These are phyloP conservation scores for Oasisia sp. DNA, from an alignment of 2,888 invertebrate species.

Conservation along the genomic window DNA sequence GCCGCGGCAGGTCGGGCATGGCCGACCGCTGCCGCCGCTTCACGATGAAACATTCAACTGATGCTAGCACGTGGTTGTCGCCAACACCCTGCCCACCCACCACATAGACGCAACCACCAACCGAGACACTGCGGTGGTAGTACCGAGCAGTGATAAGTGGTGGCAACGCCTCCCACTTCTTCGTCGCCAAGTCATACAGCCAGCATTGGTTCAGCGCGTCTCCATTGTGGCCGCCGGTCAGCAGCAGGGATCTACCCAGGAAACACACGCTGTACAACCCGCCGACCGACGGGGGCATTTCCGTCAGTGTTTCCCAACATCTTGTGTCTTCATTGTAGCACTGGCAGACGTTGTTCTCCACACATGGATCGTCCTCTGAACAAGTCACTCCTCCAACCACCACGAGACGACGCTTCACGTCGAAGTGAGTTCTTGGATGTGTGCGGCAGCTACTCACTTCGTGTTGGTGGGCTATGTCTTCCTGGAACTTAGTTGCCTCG, in stretches of 20 bases:
- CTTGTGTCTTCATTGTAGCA: slow-evolving; percentile 32
- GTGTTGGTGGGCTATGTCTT: slow-evolving; percentile 33
- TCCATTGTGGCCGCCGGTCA: too few species aligned
- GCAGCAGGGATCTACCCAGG: too few species aligned
- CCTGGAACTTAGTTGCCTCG: slow-evolving; percentile 35
- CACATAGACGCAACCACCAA: slow-evolving; percentile 32
- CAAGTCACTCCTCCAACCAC: slow-evolving; percentile 37
- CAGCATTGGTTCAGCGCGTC: too few species aligned
- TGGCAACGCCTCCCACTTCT: too few species aligned
- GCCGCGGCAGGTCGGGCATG: too few species aligned
- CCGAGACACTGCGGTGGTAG: slow-evolving; percentile 32
- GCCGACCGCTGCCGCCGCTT: slow-evolving; percentile 26
- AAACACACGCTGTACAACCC: too few species aligned
- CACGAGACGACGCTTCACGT: slow-evolving; percentile 26
- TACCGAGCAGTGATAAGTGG: too few species aligned
- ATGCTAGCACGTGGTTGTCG: slow-evolving; percentile 29
- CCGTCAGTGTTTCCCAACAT: slow-evolving; percentile 37
- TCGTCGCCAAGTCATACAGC: too few species aligned
- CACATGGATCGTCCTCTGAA: slow-evolving; percentile 13
- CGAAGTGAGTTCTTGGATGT: slow-evolving; percentile 31
- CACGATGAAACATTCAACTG: slow-evolving; percentile 28
- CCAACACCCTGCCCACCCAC: slow-evolving; percentile 39
- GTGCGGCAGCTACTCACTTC: too few species aligned
- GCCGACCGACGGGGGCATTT: too few species aligned
- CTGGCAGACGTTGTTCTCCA: slow-evolving; percentile 37